phyloP scores from a whole-genome alignment of 2,113 vertebrate genomes.

The Elachura formosa region DNA sequence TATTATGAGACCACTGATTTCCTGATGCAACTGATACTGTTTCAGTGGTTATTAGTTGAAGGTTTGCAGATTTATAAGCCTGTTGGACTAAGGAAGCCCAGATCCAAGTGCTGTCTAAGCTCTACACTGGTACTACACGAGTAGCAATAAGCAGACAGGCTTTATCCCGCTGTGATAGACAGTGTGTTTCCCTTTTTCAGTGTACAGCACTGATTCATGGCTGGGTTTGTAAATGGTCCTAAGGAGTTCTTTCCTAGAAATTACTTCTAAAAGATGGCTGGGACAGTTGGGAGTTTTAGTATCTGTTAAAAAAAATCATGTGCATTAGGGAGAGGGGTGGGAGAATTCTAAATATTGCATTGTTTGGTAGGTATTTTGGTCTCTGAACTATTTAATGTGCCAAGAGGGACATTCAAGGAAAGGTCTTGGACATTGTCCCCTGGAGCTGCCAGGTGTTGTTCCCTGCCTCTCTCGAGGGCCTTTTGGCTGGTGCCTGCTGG shows the following conservation, averaged over 20 bases:
- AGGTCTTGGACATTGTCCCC: background rate
- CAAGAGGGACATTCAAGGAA: background rate
- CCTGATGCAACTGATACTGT: background rate
- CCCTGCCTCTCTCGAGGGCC: background rate
- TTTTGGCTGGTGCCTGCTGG: background rate
- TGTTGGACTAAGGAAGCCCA: background rate
- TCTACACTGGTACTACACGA: background rate
- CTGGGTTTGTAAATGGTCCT: background rate
- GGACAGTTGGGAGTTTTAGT: background rate
- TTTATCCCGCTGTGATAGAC: background rate
- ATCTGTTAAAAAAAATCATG: background rate
- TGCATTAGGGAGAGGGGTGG: background rate
- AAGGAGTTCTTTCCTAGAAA: background rate
- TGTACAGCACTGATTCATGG: background rate
- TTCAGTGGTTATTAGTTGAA: background rate
- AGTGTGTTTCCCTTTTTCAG: background rate
- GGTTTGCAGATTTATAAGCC: background rate
- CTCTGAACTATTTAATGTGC: background rate
- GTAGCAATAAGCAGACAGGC: background rate
- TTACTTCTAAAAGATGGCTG: background rate
- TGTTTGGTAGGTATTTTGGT: background rate
- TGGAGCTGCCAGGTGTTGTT: background rate
- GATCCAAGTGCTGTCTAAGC: background rate
- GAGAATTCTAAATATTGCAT: background rate
- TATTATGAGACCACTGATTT: conserved; percentile 4